These are phyloP conservation scores for Drosophila crucigera DNA, from an alignment of 2,888 invertebrate genomes.

Conservation along the genomic window DNA sequence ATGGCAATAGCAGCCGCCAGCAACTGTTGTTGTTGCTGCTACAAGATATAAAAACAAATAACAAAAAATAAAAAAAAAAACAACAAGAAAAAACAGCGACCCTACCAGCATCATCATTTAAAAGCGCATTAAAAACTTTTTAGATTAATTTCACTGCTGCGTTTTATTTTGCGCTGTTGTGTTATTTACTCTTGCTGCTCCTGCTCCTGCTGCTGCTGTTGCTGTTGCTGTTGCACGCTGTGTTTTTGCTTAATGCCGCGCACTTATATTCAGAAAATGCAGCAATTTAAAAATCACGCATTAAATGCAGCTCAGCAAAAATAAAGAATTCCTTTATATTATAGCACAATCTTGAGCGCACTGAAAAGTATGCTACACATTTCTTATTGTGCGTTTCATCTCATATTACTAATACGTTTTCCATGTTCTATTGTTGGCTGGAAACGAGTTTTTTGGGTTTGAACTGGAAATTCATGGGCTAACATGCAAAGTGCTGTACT, in stretches of 20 bases:
- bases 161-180: conserved; percentile 52
- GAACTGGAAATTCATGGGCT: conserved; percentile 35
- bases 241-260: conserved; percentile 56
- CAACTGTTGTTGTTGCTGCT: conserved; percentile 21
- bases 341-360: conserved; percentile 10
- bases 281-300: conserved; percentile 56
- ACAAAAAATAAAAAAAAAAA: not conserved
- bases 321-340: conserved; percentile 1
- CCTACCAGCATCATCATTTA: conserved; percentile 79
- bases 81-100: conserved; percentile 43
- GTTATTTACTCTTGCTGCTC: conserved; percentile 57
- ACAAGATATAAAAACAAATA: conserved; percentile 1
- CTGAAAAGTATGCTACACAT: conserved; percentile 21
- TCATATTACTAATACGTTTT: conserved; percentile 70
- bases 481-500: conserved; percentile 56
- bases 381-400: conserved; percentile 12
- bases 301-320: conserved; percentile 25
- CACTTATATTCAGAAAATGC: conserved; percentile 35
- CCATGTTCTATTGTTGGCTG: conserved; percentile 64
- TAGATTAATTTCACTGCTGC: conserved; percentile 82
- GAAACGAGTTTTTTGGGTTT: conserved; percentile 24
- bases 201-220: conserved; percentile 21
- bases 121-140: conserved; percentile 85
- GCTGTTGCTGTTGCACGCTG: conserved; percentile 18
- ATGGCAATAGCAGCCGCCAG: conserved; percentile 31